These are phyloP conservation scores for Iselma pallidipennis DNA, from an alignment of 2,888 invertebrate genomes.

Conservation along the genomic window DNA sequence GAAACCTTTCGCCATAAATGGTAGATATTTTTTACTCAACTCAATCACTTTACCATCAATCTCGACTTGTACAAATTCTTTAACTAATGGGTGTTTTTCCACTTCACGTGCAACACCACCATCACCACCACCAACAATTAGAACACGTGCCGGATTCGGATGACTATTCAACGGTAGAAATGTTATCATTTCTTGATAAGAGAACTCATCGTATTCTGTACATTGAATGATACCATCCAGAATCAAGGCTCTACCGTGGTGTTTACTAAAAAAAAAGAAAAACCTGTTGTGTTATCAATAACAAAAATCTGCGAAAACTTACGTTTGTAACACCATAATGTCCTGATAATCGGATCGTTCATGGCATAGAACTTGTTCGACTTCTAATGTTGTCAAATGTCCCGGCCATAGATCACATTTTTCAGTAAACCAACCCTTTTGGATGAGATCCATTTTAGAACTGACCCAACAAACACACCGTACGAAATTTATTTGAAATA, in stretches of 20 bases:
- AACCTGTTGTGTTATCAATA: neutral
- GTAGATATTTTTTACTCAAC: constrained; percentile 85
- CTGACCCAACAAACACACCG: neutral
- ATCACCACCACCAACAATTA: constrained; percentile 98
- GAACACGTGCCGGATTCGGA: constrained; percentile 84
- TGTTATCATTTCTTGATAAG: constrained; percentile 98
- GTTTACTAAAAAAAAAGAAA: constrained; percentile 57
- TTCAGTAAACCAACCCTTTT: constrained; percentile 92
- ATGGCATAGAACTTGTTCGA: constrained; percentile 75
- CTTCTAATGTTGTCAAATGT: constrained; percentile 83
- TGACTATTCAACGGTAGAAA: constrained; percentile 92
- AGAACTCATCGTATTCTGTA: constrained; percentile 93
- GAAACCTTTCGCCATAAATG: constrained; percentile 89
- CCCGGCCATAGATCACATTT: constrained; percentile 90
- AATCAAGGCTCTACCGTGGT: constrained; percentile 84
- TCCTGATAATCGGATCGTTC: constrained; percentile 85
- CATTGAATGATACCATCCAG: constrained; percentile 97
- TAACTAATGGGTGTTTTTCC: constrained; percentile 87
- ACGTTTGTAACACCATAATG: constrained; percentile 65
- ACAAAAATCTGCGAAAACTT: constrained; percentile 23
- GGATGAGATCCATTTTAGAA: constrained; percentile 59
- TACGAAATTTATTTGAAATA: too few relatives aligned
- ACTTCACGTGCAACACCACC: constrained; percentile 97
- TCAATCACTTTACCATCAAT: constrained; percentile 93
- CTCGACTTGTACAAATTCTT: constrained; percentile 79